Base-by-base conservation (phyloP, 2,888 invertebrate species). In the Mythimna ferrago region DNA sequence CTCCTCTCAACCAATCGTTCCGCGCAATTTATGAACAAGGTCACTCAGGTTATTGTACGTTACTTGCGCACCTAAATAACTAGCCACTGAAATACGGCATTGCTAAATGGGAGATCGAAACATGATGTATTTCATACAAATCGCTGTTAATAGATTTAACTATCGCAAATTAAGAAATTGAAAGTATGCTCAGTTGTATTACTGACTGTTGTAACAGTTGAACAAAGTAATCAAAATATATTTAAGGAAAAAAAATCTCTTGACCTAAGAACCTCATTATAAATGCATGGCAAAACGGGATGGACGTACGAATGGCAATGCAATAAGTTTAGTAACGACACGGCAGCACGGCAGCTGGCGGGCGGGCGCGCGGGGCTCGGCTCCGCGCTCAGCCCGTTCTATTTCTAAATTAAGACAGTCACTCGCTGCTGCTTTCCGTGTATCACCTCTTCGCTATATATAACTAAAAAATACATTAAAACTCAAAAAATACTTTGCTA, bases 381-480 rank as follows among this genome's bases (percentile, higher is more conserved):
- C 84, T 81, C 87, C 85, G 91, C 89, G 89, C 90, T 91, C 94
- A 94, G 96, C 95, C 94, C 93, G 95, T 93, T 94, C 96, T 96
- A 95, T 95, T 96, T 96, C 96, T 96, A 96, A 94, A 93, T 96
- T 88, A 93, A 96, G 96, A 95, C 95, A 95, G 96, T 96, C 95
- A 93, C 92, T 94, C 93, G 94, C 92, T 89, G 93, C 93, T 90
- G 94, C 93, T 93, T 94, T 94, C 93, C 94, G 95, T 90, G 95
- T 93, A 94, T 92, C 93, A 93, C 92, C 94, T 94, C 92, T 92
- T 90, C 88, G 93, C 95, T 94, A 92, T 93, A 94, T 91, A 88
- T 92, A 93, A 89, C 91, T 82, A 71, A 85, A 71, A 85, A 91
- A 89, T 87, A 83, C 83, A 84, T 83, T 80, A 80, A 89, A 87